These are phyloP conservation scores for Onthophagus sagittarius DNA, from an alignment of 2,888 invertebrate species.

Conservation along the genomic window DNA sequence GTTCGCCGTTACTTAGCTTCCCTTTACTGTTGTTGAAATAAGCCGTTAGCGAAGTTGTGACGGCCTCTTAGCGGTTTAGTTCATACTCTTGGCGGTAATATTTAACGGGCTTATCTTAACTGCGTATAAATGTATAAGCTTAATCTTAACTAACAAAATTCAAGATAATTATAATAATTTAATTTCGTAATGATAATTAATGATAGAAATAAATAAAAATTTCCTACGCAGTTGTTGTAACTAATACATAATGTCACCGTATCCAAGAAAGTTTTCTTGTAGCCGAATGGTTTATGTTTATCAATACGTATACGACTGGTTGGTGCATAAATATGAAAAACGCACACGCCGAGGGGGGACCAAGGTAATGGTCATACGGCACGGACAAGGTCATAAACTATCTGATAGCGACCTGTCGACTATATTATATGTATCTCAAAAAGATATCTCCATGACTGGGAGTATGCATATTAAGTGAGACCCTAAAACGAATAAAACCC, in stretches of 20 bases:
- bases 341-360: not conserved
- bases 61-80: not conserved
- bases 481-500: conserved; percentile 27
- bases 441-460: conserved; percentile 29
- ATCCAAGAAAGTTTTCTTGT: not conserved
- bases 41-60: not conserved
- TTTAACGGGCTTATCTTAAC: not conserved
- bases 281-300: not conserved
- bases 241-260: not conserved
- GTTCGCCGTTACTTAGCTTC: not conserved
- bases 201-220: too few relatives aligned
- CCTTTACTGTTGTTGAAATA: not conserved
- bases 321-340: not conserved
- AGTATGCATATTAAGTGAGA: conserved; percentile 32
- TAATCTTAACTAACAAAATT: too few relatives aligned
- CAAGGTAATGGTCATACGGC: conserved; percentile 15
- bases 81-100: not conserved
- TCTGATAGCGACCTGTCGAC: conserved; percentile 32
- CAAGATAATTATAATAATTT: too few relatives aligned
- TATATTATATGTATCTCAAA: conserved; percentile 30
- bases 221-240: not conserved
- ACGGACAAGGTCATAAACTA: conserved; percentile 22
- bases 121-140: not conserved
- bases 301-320: not conserved
- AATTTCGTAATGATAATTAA: too few relatives aligned